A percentile compares a stretch with the other conserved stretches of the same genome.
phyloP scores from a whole-genome alignment of 2,113 vertebrate genomes.

The Trogon surrucura region DNA sequence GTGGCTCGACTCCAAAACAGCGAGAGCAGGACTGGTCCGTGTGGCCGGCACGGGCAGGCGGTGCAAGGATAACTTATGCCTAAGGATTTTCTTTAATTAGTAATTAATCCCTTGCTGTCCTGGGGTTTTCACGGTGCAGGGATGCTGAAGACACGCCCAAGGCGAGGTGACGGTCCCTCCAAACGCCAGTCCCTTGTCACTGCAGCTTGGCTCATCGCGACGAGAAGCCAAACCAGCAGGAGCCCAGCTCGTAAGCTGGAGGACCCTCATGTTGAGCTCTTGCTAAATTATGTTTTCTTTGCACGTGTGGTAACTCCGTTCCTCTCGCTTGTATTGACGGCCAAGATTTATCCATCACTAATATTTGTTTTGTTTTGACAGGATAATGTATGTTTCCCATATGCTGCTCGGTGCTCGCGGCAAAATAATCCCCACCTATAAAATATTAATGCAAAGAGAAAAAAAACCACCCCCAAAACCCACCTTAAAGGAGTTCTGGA shows the following conservation, averaged over 20 bases:
- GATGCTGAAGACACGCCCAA: fast-evolving
- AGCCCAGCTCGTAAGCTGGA: too few species aligned
- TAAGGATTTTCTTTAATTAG: background rate
- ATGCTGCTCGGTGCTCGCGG: background rate
- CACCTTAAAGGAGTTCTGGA: background rate
- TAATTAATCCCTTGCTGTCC: background rate
- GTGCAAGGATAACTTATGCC: background rate
- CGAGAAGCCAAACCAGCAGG: too few species aligned
- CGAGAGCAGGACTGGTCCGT: background rate
- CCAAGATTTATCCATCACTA: background rate
- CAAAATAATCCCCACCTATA: background rate
- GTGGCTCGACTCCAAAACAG: fast-evolving
- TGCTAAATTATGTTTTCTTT: background rate
- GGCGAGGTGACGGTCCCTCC: too few species aligned
- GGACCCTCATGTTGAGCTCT: too few species aligned
- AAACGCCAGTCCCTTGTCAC: too few species aligned
- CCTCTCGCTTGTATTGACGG: background rate
- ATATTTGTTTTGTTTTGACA: background rate
- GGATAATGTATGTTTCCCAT: background rate
- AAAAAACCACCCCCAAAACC: background rate
- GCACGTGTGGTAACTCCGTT: background rate
- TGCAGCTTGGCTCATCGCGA: too few species aligned
- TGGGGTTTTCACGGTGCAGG: fast-evolving
- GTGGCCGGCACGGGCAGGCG: background rate
- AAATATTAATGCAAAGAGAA: background rate